phyloP scores from a whole-genome alignment of 2,888 invertebrate species.

The Hydriomena furcata region DNA sequence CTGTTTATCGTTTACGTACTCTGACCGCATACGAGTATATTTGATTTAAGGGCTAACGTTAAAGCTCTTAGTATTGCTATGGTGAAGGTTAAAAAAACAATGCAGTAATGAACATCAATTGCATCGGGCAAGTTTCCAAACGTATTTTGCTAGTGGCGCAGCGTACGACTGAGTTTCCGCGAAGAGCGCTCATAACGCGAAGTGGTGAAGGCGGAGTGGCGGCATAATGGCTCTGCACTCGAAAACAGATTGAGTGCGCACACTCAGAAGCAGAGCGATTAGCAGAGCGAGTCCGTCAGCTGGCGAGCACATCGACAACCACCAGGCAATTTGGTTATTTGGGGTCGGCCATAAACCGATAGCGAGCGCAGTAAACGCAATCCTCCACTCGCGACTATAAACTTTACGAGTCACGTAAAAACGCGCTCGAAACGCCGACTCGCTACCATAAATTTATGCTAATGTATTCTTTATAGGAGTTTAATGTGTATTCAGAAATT shows the following conservation, averaged over 20 bases:
- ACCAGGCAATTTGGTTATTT: constrained; percentile 80
- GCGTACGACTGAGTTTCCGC: constrained; percentile 49
- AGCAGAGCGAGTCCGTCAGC: constrained; percentile 29
- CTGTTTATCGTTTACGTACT: too few species aligned
- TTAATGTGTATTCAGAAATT: constrained; percentile 84
- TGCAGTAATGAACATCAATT: constrained; percentile 63
- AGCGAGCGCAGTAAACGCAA: constrained; percentile 82
- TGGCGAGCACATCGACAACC: constrained; percentile 56
- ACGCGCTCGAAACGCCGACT: constrained; percentile 81
- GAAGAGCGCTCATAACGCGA: constrained; percentile 53
- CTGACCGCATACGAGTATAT: too few species aligned
- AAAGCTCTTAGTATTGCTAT: constrained; percentile 36
- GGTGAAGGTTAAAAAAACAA: constrained; percentile 52
- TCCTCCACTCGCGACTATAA: constrained; percentile 83
- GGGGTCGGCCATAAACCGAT: constrained; percentile 82
- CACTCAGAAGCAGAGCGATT: constrained; percentile 27
- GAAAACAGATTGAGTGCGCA: constrained; percentile 44
- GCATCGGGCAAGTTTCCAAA: constrained; percentile 68
- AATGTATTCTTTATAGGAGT: constrained; percentile 84
- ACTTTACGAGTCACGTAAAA: constrained; percentile 84
- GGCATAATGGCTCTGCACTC: constrained; percentile 51
- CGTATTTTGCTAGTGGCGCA: constrained; percentile 53
- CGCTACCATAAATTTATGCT: constrained; percentile 83
- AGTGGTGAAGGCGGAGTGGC: constrained; percentile 45
- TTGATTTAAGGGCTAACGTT: constrained; percentile 35